Evolutionary conservation across 2,797 vertebrate species (phyloP).

Genomic region (Typhlichthys eigenmanni): DNA sequence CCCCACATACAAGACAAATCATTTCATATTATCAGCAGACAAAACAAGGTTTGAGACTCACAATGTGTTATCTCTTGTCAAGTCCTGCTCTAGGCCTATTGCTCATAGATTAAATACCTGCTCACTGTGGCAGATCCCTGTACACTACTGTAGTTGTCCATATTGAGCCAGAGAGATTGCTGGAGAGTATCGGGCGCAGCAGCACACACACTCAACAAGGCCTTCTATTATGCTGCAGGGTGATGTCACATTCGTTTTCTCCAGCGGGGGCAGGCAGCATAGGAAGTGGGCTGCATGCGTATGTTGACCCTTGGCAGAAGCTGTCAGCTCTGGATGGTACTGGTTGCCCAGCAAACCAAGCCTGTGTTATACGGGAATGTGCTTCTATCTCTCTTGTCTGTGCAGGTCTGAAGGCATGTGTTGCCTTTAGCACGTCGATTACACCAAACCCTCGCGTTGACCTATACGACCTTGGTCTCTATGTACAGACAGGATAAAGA

Average conservation of each 20-base stretch:
- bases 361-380: conserved; percentile 52
- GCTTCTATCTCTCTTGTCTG: conserved; percentile 40
- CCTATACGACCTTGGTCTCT: conserved; percentile 10
- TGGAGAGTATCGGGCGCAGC: conserved; percentile 3
- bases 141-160: conserved; percentile 34
- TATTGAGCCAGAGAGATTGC: conserved; percentile 19
- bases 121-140: conserved; percentile 25
- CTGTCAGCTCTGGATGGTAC: conserved; percentile 48
- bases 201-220: conserved; percentile 52
- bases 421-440: conserved; percentile 54
- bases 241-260: conserved; percentile 63
- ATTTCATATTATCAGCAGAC: conserved; percentile 67
- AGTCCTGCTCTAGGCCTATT: conserved; percentile 22
- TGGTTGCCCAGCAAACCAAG: conserved; percentile 47
- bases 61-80: conserved; percentile 38
- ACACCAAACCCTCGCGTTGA: conserved; percentile 29
- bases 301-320: conserved; percentile 44
- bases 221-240: conserved; percentile 55
- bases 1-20: conserved; percentile 45
- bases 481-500: background rate
- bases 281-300: conserved; percentile 21
- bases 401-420: conserved; percentile 59
- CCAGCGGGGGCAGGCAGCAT: conserved; percentile 24
- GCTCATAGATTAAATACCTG: no score
- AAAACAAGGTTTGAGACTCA: conserved; percentile 67